Base-by-base conservation (phyloP, 2,113 vertebrate genomes). In the Piprites chloris region DNA sequence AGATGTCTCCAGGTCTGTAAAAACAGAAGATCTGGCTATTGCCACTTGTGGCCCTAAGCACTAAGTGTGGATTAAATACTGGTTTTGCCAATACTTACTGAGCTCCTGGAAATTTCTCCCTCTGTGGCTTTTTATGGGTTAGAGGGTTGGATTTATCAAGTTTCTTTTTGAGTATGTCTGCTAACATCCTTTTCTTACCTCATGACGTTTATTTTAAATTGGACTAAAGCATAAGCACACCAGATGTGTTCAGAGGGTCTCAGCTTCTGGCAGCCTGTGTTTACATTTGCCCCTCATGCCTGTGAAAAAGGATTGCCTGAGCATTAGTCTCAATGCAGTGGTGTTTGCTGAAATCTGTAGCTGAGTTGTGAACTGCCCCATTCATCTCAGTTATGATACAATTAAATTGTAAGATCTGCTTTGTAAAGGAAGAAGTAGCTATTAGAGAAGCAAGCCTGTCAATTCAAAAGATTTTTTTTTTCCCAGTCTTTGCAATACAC, bases 121-220 rank as follows among this genome's bases (percentile, higher is more conserved):
- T 72, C 12, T 50, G 9, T 49, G 33, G 11, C 3, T 6, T 49
- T n/a, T 44, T 49, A 13, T 5, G 5, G 2, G 2, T 3, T 3
- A 59, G 5, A 11, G 3, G 13, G 18, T 8, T 69, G 30, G 18
- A 47, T 89, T 72, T 53, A 14, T 30, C 42, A 9, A 52, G 11
- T 50, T 23, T 66, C 39, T 28, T 44, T 74, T 59, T n/a, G 42
- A 52, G 81, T 58, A 26, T 19, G 3, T 42, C 35, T 68, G 22
- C n/a, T 82, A 75, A 53, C 46, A 50, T 74, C 6, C 9, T 73
- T 58, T 76, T 58, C 44, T 41, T 85, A 76, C 17, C 62, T 87
- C 6, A n/a, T 67, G 13, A 61, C 6, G 11, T 67, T 88, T 77
- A 55, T 72, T 88, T 79, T 83, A 82, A 46, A 13, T 41, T 84